Conservation (phyloP, 2,797 vertebrate species). For the Premnoplex brunnescens region DNA sequence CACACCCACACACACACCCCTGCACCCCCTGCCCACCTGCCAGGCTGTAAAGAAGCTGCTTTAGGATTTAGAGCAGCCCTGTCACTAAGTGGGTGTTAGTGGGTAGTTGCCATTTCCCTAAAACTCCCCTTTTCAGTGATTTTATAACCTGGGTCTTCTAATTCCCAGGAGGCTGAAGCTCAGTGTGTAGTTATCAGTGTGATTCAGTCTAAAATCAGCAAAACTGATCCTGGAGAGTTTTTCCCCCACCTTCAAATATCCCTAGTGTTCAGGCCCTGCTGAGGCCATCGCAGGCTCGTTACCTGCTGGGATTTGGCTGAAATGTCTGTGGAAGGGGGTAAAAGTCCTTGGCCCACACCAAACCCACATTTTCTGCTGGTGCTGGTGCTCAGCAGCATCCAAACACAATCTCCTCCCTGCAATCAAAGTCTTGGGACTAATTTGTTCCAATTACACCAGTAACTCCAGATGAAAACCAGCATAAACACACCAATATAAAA, state of each 20-base stretch:
- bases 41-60: not conserved
- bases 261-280: not conserved
- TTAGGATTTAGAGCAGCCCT: not conserved
- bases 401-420: not conserved
- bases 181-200: not conserved
- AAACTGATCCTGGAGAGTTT: not conserved
- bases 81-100: not conserved
- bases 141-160: not conserved
- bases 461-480: not conserved
- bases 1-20: too few species aligned
- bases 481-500: not conserved
- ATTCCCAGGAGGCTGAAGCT: not conserved
- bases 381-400: not conserved
- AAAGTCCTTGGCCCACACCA: not conserved
- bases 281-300: not conserved
- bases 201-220: not conserved
- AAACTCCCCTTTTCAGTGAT: not conserved
- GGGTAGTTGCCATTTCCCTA: not conserved
- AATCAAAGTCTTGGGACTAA: not conserved
- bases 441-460: not conserved
- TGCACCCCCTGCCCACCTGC: not conserved
- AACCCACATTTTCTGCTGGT: not conserved
- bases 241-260: rapidly evolving
- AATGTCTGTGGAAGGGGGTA: not conserved
- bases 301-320: not conserved